Percentiles rank a stretch among this genome's conserved stretches.
These are phyloP conservation scores for Cryptoleucopteryx plumbea DNA, from an alignment of 2,113 vertebrate genomes.

Conservation along the genomic window DNA sequence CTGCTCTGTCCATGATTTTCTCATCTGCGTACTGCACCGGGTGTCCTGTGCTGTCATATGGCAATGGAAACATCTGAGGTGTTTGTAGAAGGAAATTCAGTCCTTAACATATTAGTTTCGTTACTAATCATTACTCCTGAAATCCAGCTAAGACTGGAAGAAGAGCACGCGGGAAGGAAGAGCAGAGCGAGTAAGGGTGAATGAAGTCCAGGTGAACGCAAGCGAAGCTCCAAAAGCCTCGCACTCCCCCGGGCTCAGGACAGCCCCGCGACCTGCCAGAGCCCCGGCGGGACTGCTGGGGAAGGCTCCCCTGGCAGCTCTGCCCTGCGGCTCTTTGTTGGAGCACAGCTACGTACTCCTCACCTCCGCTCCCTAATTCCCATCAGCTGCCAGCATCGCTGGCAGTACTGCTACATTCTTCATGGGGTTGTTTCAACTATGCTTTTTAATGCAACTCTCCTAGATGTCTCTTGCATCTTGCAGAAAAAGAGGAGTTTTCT, in stretches of 20 bases:
- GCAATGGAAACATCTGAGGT: not conserved
- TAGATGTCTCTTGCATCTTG: not conserved
- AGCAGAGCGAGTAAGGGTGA: not conserved
- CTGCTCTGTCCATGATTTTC: not conserved
- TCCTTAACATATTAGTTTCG: not conserved
- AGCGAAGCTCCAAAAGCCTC: not conserved
- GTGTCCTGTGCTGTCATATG: not conserved
- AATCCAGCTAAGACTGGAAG: not conserved
- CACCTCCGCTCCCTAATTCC: not conserved
- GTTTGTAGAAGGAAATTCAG: not conserved
- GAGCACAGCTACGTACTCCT: not conserved
- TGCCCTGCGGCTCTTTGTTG: not conserved
- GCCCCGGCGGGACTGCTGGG: not conserved
- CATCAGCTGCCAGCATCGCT: not conserved
- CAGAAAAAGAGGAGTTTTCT: not conserved
- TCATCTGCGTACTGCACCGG: not conserved
- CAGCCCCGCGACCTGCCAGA: not conserved
- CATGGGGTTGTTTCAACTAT: not conserved
- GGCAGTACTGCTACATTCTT: not conserved
- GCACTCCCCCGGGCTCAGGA: rapidly evolving
- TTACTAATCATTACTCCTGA: not conserved
- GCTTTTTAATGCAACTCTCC: not conserved
- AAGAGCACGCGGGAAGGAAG: not conserved
- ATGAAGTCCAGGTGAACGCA: not conserved
- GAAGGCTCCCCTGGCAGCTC: not conserved